Evolutionary conservation across 2,113 vertebrate species (phyloP), one percentile per base, ranked within the genome.

Genomic region (Megaleporinus macrocephalus): DNA sequence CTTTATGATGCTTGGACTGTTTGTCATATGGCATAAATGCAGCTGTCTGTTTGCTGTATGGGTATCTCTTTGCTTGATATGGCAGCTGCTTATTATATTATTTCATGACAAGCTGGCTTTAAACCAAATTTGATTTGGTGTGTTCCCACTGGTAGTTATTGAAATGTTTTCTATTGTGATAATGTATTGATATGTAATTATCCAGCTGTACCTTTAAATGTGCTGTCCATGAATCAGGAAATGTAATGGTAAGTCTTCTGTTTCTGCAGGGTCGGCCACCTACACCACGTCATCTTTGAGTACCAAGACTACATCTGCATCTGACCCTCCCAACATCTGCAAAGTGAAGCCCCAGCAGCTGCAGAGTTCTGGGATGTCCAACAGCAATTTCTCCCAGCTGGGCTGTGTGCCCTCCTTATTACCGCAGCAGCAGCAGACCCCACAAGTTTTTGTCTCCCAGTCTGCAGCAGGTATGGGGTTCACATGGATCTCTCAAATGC

Each of bases 321-420:
- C 97, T 0, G 98, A 99, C 86, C 97, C 97, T 78, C 98, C 98
- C 10, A 99, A 99, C 83, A 99, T 99, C 88, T 99, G 98, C 87
- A 99, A 99, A 91, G 98, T 99, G 92, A 99, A 99, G 80, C 98
- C 98, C 47, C 98, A 99, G 77, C 98, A 98, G 84, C 84, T 99
- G 80, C 98, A 99, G 89, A 95, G 94, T 87, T 87, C 79, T 72
- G 81, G 83, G 81, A 84, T 78, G 87, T 87, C 74, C 85, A 95
- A 95, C 24, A 94, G 95, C 88, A 96, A 96, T 85, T 99, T 99
- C 87, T 98, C 98, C 51, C 98, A 98, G 86, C 88, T 99, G 76
- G 95, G 97, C 91, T 99, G 98, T 75, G 95, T 98, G 91, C 96
- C 97, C 5, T 95, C 97, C 4, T 94, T 99, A 24, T 95, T 99